These are phyloP conservation scores for Gobio occitaniae DNA, from an alignment of 2,797 vertebrate genomes.

Conservation along the genomic window DNA sequence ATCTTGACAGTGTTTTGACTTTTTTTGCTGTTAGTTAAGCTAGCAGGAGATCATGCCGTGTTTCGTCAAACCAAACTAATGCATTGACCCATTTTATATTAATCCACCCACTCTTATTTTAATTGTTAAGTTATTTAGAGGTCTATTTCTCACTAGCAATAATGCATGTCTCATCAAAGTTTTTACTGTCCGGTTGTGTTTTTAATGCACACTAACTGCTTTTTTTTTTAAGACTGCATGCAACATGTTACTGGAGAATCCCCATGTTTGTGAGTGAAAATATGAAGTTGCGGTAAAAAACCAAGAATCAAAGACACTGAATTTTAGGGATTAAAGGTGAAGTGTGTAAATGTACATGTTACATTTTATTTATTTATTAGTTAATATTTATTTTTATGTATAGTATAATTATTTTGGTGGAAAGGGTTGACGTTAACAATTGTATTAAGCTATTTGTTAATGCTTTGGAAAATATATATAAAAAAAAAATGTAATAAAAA, in stretches of 20 bases:
- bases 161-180: neutral
- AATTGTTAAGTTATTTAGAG: neutral
- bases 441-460: neutral
- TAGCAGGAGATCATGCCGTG: neutral
- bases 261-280: neutral
- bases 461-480: neutral
- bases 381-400: neutral
- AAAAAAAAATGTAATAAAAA: too few relatives aligned
- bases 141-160: neutral
- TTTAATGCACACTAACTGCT: neutral
- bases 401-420: neutral
- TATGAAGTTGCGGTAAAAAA: neutral
- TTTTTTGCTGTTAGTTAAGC: neutral
- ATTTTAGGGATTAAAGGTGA: neutral
- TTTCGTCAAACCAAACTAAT: neutral
- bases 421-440: neutral
- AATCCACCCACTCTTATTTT: neutral
- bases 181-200: neutral
- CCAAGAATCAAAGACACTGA: neutral
- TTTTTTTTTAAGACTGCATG: conserved; percentile 4
- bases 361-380: neutral
- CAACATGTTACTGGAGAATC: conserved; percentile 5
- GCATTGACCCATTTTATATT: neutral
- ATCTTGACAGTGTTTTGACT: neutral
- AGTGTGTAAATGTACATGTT: neutral